Base-by-base conservation (phyloP, 92 coral and sea anemone genomes). In the Porites lobata region DNA sequence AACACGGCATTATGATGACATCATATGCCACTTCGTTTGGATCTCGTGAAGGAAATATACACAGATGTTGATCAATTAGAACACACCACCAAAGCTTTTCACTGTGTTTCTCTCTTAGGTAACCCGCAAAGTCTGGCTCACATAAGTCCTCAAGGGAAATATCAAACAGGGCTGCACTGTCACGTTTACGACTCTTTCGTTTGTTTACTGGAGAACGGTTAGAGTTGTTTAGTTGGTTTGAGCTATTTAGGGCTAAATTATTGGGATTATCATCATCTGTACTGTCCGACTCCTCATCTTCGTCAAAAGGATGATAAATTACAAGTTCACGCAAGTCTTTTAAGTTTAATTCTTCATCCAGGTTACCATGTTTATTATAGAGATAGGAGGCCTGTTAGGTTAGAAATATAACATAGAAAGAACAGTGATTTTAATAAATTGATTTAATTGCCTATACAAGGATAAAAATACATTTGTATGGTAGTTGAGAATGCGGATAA, bases 31-130 rank as follows among this genome's bases (percentile, higher is more conserved):
- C 90, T 87, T 98, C 99, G 58, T 87, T 89, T 47, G 98, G 95
- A 81, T 98, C 98, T 88, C 92, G 97, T 61, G 97, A 94, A 43
- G 98, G 99, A 71, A 98, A 98, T 80, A 98, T 90, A 78, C 99
- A 98, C 75, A 98, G 85, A 76, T 98, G 99, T 79, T 95, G 98
- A 82, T 98, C 99, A 85, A 92, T 91, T 3, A 98, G 90, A 13
- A 98, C 97, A 72, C 99, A 98, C 98, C 95, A 98, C 99, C 99
- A 98, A 50, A 96, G 76, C 66, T 98, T 95, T 62, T 92, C 95
- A 68, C 98, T 92, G 87, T 98, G 98, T 75, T 98, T 98, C 64
- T 98, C 99, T 59, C 77, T 82, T 17, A 98, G 92, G 83, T 91
- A 58, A n/a, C 99, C 98, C 0, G 99, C 96, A 76, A 94, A 88